Conservation (phyloP, 2,888 invertebrate species). For the Philereme vetulata region DNA sequence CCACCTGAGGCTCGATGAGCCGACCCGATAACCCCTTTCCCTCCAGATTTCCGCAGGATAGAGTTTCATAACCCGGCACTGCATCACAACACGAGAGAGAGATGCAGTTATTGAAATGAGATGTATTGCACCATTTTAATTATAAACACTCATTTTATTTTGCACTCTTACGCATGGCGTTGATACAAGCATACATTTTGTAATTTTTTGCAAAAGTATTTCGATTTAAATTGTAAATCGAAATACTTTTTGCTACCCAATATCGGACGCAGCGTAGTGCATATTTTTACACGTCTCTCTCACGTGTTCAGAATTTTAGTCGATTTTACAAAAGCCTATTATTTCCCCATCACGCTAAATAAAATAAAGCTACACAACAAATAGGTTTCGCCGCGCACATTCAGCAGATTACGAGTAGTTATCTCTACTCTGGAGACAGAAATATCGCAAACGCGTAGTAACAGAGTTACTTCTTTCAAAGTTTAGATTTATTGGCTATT, state of each 20-base stretch:
- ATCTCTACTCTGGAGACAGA: slow-evolving; percentile 61
- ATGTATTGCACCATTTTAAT: too few relatives aligned
- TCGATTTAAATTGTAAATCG: too few relatives aligned
- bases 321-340: slow-evolving; percentile 53
- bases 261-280: slow-evolving; percentile 5
- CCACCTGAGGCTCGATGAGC: too few relatives aligned
- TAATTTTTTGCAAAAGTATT: too few relatives aligned
- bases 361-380: slow-evolving; percentile 61
- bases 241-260: slow-evolving; percentile 1
- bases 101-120: too few relatives aligned
- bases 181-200: too few relatives aligned
- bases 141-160: too few relatives aligned
- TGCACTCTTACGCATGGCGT: too few relatives aligned
- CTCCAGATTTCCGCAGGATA: too few relatives aligned
- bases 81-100: too few relatives aligned
- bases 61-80: too few relatives aligned
- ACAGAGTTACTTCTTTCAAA: slow-evolving; percentile 77
- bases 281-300: not conserved
- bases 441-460: slow-evolving; percentile 71
- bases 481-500: slow-evolving; percentile 79
- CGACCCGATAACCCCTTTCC: too few relatives aligned
- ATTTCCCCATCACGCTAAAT: slow-evolving; percentile 54
- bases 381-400: slow-evolving; percentile 61
- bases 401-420: slow-evolving; percentile 71
- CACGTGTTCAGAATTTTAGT: slow-evolving; percentile 51